Evolutionary conservation across 2,888 invertebrate species (phyloP).

Genomic region (Megaustenia siamemsis): DNA sequence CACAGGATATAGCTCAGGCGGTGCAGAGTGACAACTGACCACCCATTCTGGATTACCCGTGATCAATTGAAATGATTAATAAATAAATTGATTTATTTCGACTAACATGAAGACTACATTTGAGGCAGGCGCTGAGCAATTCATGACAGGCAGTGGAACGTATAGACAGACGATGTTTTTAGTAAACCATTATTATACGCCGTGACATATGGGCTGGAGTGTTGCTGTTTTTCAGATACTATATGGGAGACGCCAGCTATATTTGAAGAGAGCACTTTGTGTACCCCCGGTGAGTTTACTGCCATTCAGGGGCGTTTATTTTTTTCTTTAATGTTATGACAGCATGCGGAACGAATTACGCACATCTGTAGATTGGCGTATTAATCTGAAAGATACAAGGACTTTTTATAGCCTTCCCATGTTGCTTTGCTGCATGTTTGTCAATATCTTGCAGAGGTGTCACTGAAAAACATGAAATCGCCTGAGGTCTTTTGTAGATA

Average conservation of each 20-base stretch:
- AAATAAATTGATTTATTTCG: not conserved
- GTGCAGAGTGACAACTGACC: not conserved
- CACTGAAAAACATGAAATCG: not conserved
- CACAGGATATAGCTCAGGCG: not conserved
- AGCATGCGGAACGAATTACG: not conserved
- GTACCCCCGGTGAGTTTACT: no score
- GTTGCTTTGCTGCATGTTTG: no score
- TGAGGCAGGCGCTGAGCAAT: not conserved
- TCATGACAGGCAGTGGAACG: not conserved
- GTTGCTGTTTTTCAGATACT: not conserved
- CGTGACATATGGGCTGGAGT: not conserved
- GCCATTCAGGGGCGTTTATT: no score
- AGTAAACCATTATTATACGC: no score
- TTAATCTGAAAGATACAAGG: no score
- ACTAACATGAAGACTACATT: slow-evolving; percentile 5
- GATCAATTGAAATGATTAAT: slow-evolving; percentile 6
- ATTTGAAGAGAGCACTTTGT: not conserved
- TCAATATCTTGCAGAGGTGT: not conserved
- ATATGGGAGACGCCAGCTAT: not conserved
- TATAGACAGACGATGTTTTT: not conserved
- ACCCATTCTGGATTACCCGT: not conserved
- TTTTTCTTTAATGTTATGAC: not conserved
- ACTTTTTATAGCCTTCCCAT: no score
- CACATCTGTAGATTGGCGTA: no score
- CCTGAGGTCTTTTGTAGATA: no score